Conservation (phyloP, 2,113 vertebrate genomes). For the Lucifuga dentata region DNA sequence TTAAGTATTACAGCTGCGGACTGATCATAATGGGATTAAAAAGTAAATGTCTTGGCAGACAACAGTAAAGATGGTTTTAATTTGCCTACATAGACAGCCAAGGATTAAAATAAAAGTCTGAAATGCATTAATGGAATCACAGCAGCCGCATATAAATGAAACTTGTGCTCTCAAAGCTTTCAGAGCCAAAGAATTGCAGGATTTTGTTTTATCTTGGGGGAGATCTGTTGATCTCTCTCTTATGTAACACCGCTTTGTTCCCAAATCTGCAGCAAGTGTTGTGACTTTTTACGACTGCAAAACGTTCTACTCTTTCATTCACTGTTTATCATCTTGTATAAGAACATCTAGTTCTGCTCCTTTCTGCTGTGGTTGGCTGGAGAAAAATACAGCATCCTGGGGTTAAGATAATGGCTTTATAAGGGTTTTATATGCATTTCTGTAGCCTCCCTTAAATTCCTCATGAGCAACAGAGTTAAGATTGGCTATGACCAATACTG, state of each 20-base stretch:
- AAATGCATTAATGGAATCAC: slow-evolving; percentile 21
- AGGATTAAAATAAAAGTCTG: slow-evolving; percentile 7
- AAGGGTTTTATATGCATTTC: slow-evolving; percentile 45
- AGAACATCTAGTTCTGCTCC: not conserved
- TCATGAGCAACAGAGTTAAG: slow-evolving; percentile 65
- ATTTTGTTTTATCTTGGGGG: not conserved
- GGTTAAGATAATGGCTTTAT: slow-evolving; percentile 26
- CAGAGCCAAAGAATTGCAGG: not conserved
- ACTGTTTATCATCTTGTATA: not conserved
- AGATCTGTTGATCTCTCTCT: not conserved
- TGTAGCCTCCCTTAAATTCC: slow-evolving; percentile 55
- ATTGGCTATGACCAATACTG: slow-evolving; percentile 66
- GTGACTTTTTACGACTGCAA: too few relatives aligned
- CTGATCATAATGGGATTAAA: not conserved
- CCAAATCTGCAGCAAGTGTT: too few relatives aligned
- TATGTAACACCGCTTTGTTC: not conserved
- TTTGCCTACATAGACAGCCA: slow-evolving; percentile 2
- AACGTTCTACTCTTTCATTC: not conserved
- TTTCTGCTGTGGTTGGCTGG: slow-evolving; percentile 8
- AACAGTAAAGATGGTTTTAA: slow-evolving; percentile 5
- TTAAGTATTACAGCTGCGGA: slow-evolving; percentile 29
- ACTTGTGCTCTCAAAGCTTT: not conserved
- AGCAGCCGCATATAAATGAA: not conserved
- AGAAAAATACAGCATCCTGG: slow-evolving; percentile 35
- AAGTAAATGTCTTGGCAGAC: slow-evolving; percentile 7